A percentile compares a stretch with the other conserved stretches of the same genome.
Conservation (phyloP, 37 sponge, comb jelly and placozoan species). For the Ephydatia muelleri region DNA sequence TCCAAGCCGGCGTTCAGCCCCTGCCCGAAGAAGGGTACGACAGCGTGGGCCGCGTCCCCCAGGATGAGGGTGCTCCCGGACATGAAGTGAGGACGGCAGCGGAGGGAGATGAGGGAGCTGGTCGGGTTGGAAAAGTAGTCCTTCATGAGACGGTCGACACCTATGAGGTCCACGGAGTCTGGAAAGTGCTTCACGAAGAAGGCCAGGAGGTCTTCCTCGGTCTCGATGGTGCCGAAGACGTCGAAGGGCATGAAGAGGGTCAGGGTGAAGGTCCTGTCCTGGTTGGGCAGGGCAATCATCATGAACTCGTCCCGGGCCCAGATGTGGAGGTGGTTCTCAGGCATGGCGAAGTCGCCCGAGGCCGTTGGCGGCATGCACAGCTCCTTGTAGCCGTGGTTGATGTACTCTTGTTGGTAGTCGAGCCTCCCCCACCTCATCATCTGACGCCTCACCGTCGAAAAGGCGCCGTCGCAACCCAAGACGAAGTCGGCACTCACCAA, state of each 20-base stretch:
- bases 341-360: slow-evolving; percentile 70
- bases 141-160: slow-evolving; percentile 60
- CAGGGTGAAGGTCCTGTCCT: slow-evolving; percentile 75
- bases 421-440: slow-evolving; percentile 71
- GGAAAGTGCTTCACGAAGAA: slow-evolving; percentile 80
- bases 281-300: slow-evolving; percentile 90
- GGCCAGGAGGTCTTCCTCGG: slow-evolving; percentile 58
- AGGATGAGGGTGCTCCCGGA: slow-evolving; percentile 56
- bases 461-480: slow-evolving; percentile 90
- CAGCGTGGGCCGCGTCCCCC: slow-evolving; percentile 95
- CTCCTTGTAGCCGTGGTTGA: slow-evolving; percentile 89
- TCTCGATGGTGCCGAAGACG: slow-evolving; percentile 62
- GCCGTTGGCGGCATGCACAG: slow-evolving; percentile 66
- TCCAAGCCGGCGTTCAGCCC: slow-evolving; percentile 94
- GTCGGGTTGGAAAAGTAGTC: slow-evolving; percentile 70
- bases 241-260: slow-evolving; percentile 85
- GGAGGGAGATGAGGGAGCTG: slow-evolving; percentile 67
- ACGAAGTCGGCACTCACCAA: slow-evolving; percentile 48
- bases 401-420: slow-evolving; percentile 82
- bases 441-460: slow-evolving; percentile 77
- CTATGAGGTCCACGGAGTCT: slow-evolving; percentile 73
- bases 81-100: slow-evolving; percentile 82
- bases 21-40: slow-evolving; percentile 96
- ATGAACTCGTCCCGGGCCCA: slow-evolving; percentile 89
- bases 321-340: slow-evolving; percentile 81